Conservation (phyloP, 2,113 vertebrate species). For the Bagarius yarrelli region DNA sequence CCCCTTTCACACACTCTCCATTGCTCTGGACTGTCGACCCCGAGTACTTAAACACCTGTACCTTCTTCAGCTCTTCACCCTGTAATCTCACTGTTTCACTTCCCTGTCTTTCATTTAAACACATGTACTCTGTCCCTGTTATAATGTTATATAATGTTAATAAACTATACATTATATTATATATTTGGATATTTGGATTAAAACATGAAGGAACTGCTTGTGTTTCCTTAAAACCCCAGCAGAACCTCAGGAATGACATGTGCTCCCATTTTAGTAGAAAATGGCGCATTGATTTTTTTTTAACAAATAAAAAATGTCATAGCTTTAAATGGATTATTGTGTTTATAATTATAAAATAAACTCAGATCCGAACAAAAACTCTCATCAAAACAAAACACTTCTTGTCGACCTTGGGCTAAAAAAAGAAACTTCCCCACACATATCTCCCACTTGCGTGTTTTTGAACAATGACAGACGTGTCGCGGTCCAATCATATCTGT, state of each 20-base stretch:
- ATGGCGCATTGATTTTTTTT: neutral
- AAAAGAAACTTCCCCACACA: constrained; percentile 3
- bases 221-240: neutral
- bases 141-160: no score
- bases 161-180: no score
- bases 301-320: no score
- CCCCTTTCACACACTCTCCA: no score
- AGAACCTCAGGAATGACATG: neutral
- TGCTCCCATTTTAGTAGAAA: neutral
- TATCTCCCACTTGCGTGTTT: constrained; percentile 16
- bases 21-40: no score
- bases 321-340: neutral
- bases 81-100: no score
- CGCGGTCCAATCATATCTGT: constrained; percentile 60
- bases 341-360: neutral
- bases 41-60: no score
- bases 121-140: no score
- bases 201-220: neutral
- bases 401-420: neutral
- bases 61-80: no score
- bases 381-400: neutral
- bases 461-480: constrained; percentile 35
- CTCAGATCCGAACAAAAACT: neutral
- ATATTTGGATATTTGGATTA: no score
- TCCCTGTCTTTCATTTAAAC: no score